Evolutionary conservation across 92 coral and sea anemone species (phyloP), one percentile per base, ranked within the genome.

Genomic region (Chrysogorgia sp.): DNA sequence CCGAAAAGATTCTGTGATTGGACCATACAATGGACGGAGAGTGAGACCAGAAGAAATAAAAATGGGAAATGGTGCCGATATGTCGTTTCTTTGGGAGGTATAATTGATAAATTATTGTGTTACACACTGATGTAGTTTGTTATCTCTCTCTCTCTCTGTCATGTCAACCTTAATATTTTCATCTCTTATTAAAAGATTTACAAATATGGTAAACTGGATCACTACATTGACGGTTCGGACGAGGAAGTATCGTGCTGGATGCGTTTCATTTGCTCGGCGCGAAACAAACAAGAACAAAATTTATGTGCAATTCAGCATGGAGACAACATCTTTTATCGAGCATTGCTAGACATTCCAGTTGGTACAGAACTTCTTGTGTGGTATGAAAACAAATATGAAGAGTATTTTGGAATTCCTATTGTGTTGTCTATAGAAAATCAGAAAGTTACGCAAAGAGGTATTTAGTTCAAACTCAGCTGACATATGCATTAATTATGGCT

Each of bases 221-320:
- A 86, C 53, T 93, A 86, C 47, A 67, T 93, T 52, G 98, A 93
- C 48, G 98, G 88, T 13, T 88, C 87, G 37, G 93, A 93, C 79
- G 96, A 93, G 67, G 85, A 82, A 63, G 75, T 85, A 3, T 93
- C 98, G 28, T 91, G 98, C 63, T 93, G 98, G 98, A 93, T 93
- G 98, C 86, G 98, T 30, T 93, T 84, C 63, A 91, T 93, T 75
- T 82, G 90, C 80, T 93, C 96, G 34, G 98, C 98, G 23, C 92
- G 98, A 5, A 83, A 88, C 88, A 91, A 76, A 76, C 86, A 81
- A 22, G 98, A 93, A 41, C 98, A 93, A 71, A 93, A 93, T 71
- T 63, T 92, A 23, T 88, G 83, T 64, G 94, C 90, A 28, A 89
- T 93, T 82, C 98, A 93, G 59, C 90, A 91, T 72, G 85, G 83